Conservation (phyloP, 2,113 vertebrate species). For the Patagioenas fasciata region DNA sequence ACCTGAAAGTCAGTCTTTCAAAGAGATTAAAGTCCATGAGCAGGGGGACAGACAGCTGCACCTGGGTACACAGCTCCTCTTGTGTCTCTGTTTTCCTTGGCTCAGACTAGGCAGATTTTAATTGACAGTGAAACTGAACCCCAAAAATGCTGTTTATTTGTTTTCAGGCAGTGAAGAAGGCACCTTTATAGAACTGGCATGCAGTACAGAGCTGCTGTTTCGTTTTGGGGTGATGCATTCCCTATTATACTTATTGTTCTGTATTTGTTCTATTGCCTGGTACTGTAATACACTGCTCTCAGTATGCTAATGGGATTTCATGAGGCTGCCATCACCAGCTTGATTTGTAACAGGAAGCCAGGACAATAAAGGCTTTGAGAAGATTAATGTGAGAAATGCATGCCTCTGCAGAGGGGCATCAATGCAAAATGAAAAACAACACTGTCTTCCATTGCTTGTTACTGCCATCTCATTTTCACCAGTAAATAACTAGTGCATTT, state of each 20-base stretch:
- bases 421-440: constrained; percentile 74
- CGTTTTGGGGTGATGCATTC: constrained; percentile 60
- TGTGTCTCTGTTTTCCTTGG: neutral
- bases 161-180: neutral
- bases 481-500: constrained; percentile 72
- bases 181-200: neutral
- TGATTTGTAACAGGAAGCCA: constrained; percentile 76
- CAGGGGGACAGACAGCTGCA: neutral
- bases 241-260: constrained; percentile 72
- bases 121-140: neutral
- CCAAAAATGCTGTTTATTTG: neutral
- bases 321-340: constrained; percentile 65
- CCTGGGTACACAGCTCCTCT: neutral
- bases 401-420: constrained; percentile 67
- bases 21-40: neutral
- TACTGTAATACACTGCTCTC: constrained; percentile 75
- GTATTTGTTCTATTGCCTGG: constrained; percentile 74
- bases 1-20: neutral
- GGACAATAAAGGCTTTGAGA: constrained; percentile 78
- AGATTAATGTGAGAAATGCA: constrained; percentile 77
- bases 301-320: constrained; percentile 71
- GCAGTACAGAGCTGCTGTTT: constrained; percentile 44
- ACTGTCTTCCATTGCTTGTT: constrained; percentile 69
- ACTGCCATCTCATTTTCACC: constrained; percentile 70
- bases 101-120: neutral